Percentiles rank a stretch among this genome's conserved stretches.
Conservation (phyloP, 2,797 vertebrate species). For the Lateolabrax maculatus region DNA sequence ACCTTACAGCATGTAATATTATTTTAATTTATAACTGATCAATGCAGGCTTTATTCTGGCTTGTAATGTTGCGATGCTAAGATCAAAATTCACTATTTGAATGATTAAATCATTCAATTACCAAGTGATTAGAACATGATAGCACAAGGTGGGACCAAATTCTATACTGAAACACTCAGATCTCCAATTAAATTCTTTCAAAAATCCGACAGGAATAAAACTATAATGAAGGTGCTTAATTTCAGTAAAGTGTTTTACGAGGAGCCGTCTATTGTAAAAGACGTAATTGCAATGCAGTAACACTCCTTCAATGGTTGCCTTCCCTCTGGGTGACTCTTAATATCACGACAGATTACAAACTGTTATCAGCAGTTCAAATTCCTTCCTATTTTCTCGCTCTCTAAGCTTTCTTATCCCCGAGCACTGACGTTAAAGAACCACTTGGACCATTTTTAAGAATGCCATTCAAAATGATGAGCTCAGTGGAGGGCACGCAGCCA, state of each 20-base stretch:
- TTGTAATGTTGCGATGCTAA: not conserved
- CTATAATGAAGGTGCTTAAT: constrained; percentile 29
- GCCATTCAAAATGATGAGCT: constrained; percentile 67
- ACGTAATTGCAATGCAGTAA: constrained; percentile 37
- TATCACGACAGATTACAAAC: constrained; percentile 44
- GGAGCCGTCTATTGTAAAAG: constrained; percentile 36
- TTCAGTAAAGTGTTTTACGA: constrained; percentile 41
- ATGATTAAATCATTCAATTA: constrained; percentile 7
- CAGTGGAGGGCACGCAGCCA: constrained; percentile 42
- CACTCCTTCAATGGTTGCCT: constrained; percentile 21
- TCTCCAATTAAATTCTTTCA: constrained; percentile 18
- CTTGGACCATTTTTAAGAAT: constrained; percentile 44
- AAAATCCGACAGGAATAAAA: constrained; percentile 30
- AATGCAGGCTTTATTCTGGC: not conserved
- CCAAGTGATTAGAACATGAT: not conserved
- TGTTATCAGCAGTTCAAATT: constrained; percentile 37
- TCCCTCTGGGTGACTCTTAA: constrained; percentile 32
- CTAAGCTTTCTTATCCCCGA: constrained; percentile 2
- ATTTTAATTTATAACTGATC: not conserved
- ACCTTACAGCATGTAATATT: not conserved
- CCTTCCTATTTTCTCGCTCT: constrained; percentile 13
- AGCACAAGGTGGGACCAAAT: constrained; percentile 5
- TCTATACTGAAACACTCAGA: constrained; percentile 14
- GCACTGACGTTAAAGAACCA: constrained; percentile 38
- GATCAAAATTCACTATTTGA: not conserved